Base-by-base conservation (phyloP, 2,797 vertebrate species). In the Cuculus canorus region DNA sequence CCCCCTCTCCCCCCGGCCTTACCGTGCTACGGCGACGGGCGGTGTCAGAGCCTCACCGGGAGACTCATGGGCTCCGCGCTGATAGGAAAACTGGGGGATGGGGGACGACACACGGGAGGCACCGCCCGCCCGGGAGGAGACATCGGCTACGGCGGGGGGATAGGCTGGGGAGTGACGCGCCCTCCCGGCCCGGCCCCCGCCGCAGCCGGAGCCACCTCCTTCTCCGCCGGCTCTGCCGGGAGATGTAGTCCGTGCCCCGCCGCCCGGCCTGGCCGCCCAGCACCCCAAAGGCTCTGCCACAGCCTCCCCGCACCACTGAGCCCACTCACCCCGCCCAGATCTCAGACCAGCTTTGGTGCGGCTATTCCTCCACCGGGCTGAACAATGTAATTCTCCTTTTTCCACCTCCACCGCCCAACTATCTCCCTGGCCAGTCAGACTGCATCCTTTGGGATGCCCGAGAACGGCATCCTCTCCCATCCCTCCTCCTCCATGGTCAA, bases 131-230 rank as follows among this genome's bases (percentile, higher is more conserved):
- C 87, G 82, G 92, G 69, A 87, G 88, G 78, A 90, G 96, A 96
- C 96, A 97, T 93, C 56, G 83, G 57, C 69, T 91, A 91, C 97
- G 85, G 98, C 97, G 96, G 96, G 91, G 96, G 95, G 97, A 97
- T 93, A 96, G 97, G 48, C 37, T 57, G 24, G 33, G 53, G 37
- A 97, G 98, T 98, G 98, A 98, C 98, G 98, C 98, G 98, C 98
- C 41, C 41, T 16, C 16, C 96, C 97, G 92, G 96, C 96, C 21
- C 79, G 17, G 57, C 69, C 60, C 41, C 56, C 43, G 17, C 65
- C 54, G 41, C 41, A 43, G 41, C 41, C 41, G 41, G 41, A 43
- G 41, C 41, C 41, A 43, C 41, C 41, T 43, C 41, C 41, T 43
- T 41, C 41, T 11, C 41, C 41, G 59, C 84, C 39, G 66, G 66